Evolutionary conservation across 2,797 vertebrate species (phyloP).

Genomic region (Micropoecilia bifurca): DNA sequence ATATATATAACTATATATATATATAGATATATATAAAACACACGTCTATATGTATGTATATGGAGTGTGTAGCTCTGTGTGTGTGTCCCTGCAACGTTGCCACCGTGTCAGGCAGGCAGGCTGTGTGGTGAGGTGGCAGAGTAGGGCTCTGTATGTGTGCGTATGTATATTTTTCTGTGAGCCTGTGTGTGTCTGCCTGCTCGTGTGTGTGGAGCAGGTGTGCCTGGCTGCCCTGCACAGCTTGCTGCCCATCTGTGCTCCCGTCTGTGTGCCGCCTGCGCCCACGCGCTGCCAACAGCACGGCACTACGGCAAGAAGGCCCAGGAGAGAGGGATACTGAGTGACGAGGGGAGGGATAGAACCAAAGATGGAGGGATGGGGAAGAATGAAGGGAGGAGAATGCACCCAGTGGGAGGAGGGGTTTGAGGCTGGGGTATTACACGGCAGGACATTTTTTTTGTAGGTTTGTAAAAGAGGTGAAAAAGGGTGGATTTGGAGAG

Average conservation of each 20-base stretch:
- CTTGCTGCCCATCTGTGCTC: slow-evolving; percentile 85
- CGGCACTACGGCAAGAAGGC: slow-evolving; percentile 75
- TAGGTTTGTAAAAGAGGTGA: slow-evolving; percentile 37
- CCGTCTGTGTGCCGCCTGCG: slow-evolving; percentile 85
- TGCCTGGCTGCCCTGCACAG: slow-evolving; percentile 79
- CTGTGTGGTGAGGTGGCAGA: slow-evolving; percentile 72
- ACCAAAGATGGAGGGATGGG: slow-evolving; percentile 42
- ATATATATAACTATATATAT: no score
- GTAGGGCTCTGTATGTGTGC: slow-evolving; percentile 43
- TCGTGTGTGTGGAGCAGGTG: slow-evolving; percentile 79
- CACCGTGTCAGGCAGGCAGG: slow-evolving; percentile 66
- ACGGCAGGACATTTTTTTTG: slow-evolving; percentile 33
- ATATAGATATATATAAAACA: neutral
- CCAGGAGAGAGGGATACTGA: slow-evolving; percentile 77
- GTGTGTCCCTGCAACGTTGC: slow-evolving; percentile 54
- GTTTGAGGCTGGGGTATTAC: slow-evolving; percentile 41
- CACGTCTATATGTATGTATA: slow-evolving; percentile 22
- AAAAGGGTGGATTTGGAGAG: slow-evolving; percentile 38
- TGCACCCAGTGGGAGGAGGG: slow-evolving; percentile 21
- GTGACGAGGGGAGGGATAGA: slow-evolving; percentile 65
- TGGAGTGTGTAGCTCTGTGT: slow-evolving; percentile 53
- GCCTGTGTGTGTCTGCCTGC: slow-evolving; percentile 38
- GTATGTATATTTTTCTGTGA: slow-evolving; percentile 33
- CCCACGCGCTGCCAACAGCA: slow-evolving; percentile 82
- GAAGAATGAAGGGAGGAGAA: slow-evolving; percentile 9